A percentile compares a stretch with the other conserved stretches of the same genome.
Conservation (phyloP, 2,888 invertebrate genomes). For the Hoplodrina blanda region DNA sequence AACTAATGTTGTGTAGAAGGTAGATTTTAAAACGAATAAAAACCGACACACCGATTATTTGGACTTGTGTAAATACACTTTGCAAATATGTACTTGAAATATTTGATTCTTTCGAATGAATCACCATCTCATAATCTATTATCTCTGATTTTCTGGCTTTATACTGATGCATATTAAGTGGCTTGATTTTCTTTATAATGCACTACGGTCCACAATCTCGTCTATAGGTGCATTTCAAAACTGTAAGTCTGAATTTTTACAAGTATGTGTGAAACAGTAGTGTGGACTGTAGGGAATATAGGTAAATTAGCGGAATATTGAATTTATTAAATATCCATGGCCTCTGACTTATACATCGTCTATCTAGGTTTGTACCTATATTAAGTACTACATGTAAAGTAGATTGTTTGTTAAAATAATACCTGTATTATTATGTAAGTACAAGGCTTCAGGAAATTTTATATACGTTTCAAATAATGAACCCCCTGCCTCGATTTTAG, state of each 20-base stretch:
- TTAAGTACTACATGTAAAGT: conserved; percentile 5
- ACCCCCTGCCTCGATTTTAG: conserved; percentile 5
- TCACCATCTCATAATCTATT: neutral
- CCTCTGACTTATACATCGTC: conserved; percentile 45
- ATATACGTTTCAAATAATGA: neutral
- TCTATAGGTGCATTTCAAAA: conserved; percentile 35
- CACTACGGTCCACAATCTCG: conserved; percentile 31
- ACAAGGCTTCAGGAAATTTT: conserved; percentile 21
- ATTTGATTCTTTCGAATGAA: neutral
- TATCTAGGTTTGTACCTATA: neutral
- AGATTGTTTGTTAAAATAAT: conserved; percentile 5
- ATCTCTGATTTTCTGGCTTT: conserved; percentile 1
- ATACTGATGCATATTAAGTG: neutral
- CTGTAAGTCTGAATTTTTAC: conserved; percentile 47
- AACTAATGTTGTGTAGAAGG: neutral
- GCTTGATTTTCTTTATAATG: conserved; percentile 14
- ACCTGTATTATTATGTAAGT: conserved; percentile 6
- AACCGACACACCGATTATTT: neutral
- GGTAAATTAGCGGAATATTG: conserved; percentile 30
- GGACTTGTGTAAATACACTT: neutral
- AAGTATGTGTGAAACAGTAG: conserved; percentile 17
- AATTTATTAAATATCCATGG: conserved; percentile 42
- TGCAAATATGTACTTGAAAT: neutral
- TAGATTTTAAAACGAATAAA: neutral
- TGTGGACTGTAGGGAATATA: conserved; percentile 14